Evolutionary conservation across 2,888 invertebrate genomes (phyloP), one percentile per base, ranked within the genome.

Genomic region (Macrosiphum euphorbiae): DNA sequence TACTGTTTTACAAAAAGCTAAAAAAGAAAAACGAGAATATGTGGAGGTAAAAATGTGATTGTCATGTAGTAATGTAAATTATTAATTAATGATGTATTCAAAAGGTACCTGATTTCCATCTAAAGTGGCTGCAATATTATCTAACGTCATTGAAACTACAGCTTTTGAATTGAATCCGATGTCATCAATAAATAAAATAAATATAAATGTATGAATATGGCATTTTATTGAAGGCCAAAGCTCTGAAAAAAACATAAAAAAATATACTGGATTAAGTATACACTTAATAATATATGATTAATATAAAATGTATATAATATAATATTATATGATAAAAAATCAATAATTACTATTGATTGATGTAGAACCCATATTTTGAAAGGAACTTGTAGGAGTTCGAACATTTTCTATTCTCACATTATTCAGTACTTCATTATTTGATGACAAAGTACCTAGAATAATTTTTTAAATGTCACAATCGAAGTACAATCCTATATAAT

Each of bases 161-260:
- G 94, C 61, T n/a, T 94, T 94, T 87, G 94, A 90, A 94, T 50
- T 94, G 16, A 90, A 94, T 67, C 90, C 90, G 87, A 90, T 86
- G 44, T 94, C 94, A 86, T 94, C 94, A 94, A 94, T 50, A 61
- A 94, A 94, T 90, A 94, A 67, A 41, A 90, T 94, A 7, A 94
- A 52, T 61, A 90, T 67, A 67, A 94, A 94, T 52, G 94, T 94
- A 86, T 94, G 94, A 67, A 94, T 86, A 90, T 94, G 90, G 90
- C 94, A 94, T 90, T 94, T 94, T 41, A 94, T 85, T n/a, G 94
- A 94, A 55, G 94, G 94, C 94, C 94, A 94, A 61, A 86, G 26
- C 35, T 52, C 94, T 94, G 50, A 11, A 52, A 78, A 92, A 88
- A 78, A 35, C 35, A 35, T 92, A 35, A 92, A 35, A 92, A 55